Evolutionary conservation across 2,888 invertebrate genomes (phyloP), one percentile per base, ranked within the genome.

Genomic region (Beris morrisii): DNA sequence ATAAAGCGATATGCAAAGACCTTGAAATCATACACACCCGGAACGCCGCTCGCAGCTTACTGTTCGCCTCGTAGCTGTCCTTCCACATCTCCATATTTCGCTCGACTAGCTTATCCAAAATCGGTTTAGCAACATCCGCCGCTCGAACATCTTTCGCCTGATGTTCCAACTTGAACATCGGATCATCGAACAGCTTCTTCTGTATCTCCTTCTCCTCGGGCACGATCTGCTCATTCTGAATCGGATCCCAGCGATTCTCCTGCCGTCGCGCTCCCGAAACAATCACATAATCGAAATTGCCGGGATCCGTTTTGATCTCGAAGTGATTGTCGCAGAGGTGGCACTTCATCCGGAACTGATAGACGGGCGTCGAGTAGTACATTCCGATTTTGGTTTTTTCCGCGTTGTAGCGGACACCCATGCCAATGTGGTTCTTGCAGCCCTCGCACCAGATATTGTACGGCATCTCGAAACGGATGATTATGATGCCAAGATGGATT

Each of bases 401-500:
- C 0, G 94, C 93, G 75, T 95, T 99, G 79, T 99, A 99, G 58
- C 99, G 86, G 0, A 99, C 98, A 1, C 99, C 98, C 97, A 98
- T 99, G 38, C 97, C 99, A 66, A 99, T 95, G 77, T 98, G 99
- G 82, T 95, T 98, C 70, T 91, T 90, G 78, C 99, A 99, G 64
- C 97, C 97, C 46, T 95, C 93, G 74, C 99, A 99, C 99, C 99
- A 99, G 73, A 99, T 98, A 81, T 99, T 99, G 77, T 96, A 99
- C 0, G 99, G 99, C 97, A 99, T 97, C 83, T 99, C 99, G 84
- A 99, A 99, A 55, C 98, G 87, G 38, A 81, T 81, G 48, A 81
- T 79, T 38, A 81, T 87, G 73, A 99, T 98, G 11, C 98, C 99
- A 83, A 94, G 84, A 75, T 94, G 91, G 4, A 98, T 86, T 79